These are phyloP conservation scores for Hystrix brachyura DNA, from an alignment of 2,113 vertebrate species.

Conservation along the genomic window DNA sequence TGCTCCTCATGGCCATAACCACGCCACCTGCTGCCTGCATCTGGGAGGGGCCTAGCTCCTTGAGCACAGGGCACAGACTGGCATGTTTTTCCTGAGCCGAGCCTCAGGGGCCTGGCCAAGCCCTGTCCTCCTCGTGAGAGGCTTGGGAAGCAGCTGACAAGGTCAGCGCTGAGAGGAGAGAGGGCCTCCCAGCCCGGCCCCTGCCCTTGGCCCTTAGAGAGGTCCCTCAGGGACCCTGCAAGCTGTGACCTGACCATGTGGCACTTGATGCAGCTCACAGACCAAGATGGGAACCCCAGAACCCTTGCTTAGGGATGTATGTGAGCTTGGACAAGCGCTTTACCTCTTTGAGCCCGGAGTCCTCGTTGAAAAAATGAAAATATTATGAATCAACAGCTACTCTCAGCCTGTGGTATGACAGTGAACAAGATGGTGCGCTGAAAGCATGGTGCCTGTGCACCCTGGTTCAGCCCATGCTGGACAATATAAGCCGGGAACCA, in stretches of 20 bases:
- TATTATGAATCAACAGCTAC: neutral
- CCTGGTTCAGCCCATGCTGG: neutral
- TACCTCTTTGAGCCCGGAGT: neutral
- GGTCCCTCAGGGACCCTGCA: neutral
- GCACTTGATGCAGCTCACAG: neutral
- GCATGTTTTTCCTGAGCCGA: constrained; percentile 66
- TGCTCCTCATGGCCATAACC: constrained; percentile 34
- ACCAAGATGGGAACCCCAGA: neutral
- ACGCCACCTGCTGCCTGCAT: constrained; percentile 61
- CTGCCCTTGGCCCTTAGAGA: neutral
- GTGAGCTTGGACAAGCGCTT: neutral
- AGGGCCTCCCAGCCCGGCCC: neutral
- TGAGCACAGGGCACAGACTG: neutral
- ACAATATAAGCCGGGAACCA: neutral
- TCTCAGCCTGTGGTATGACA: neutral
- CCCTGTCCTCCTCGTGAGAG: neutral
- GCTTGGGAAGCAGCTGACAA: neutral
- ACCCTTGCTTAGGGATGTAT: neutral
- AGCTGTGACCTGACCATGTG: neutral
- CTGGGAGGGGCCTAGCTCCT: constrained; percentile 39
- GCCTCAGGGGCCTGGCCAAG: constrained; percentile 19
- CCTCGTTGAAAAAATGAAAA: neutral
- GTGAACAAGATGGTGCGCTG: neutral
- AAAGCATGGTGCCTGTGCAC: neutral
- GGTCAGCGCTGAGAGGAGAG: neutral